Evolutionary conservation across 2,113 vertebrate species (phyloP).

Genomic region (Stomatorhinus ivindoensis): DNA sequence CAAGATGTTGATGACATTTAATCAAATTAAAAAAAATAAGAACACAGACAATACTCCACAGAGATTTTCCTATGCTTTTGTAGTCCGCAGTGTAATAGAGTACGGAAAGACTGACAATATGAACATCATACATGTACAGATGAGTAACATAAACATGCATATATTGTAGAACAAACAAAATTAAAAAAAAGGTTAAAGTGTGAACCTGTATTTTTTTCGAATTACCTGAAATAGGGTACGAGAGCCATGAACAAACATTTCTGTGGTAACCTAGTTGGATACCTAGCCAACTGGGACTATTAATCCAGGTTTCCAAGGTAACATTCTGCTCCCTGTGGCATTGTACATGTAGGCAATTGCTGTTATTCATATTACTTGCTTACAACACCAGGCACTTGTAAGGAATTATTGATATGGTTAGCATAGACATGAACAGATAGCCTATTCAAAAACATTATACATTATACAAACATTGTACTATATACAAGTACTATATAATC

Average conservation of each 20-base stretch:
- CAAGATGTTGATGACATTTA: background rate
- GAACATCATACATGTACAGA: background rate
- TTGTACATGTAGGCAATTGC: slow-evolving; percentile 51
- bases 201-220: background rate
- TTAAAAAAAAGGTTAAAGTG: background rate
- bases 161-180: background rate
- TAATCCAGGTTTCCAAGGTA: slow-evolving; percentile 30
- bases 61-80: background rate
- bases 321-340: slow-evolving; percentile 18
- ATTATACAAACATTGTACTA: background rate
- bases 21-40: background rate
- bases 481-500: background rate
- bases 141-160: background rate
- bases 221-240: slow-evolving; percentile 33
- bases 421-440: background rate
- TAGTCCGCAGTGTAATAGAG: background rate
- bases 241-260: slow-evolving; percentile 38
- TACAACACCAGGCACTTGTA: background rate
- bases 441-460: background rate
- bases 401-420: background rate
- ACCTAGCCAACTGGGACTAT: slow-evolving; percentile 41
- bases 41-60: background rate
- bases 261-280: slow-evolving; percentile 57
- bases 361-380: slow-evolving; percentile 1
- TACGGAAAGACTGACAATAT: background rate